A percentile compares a stretch with the other conserved stretches of the same genome.
These are phyloP conservation scores for Nematopogon swammerdamellus DNA, from an alignment of 2,888 invertebrate species.

Conservation along the genomic window DNA sequence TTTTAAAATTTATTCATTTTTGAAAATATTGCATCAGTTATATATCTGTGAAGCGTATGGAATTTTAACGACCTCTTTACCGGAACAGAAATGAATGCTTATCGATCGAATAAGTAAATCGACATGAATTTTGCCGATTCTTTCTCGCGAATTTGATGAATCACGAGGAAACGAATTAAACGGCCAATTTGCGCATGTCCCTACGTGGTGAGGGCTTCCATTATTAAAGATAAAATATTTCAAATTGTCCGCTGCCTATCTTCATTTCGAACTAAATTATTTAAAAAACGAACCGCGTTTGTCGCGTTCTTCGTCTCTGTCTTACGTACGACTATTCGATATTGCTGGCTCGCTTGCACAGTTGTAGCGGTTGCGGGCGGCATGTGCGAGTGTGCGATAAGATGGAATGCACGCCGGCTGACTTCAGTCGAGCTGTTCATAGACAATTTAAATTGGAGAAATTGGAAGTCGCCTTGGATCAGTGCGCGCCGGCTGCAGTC, in stretches of 20 bases:
- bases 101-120: no score
- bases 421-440: conserved; percentile 51
- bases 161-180: conserved; percentile 43
- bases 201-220: conserved; percentile 35
- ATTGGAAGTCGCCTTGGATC: conserved; percentile 29
- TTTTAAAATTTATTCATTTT: conserved; percentile 40
- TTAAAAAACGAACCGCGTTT: conserved; percentile 45
- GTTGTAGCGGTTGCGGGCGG: neutral
- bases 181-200: conserved; percentile 27
- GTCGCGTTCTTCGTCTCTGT: conserved; percentile 30
- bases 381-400: conserved; percentile 27
- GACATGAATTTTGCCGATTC: no score
- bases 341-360: neutral
- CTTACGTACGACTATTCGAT: conserved; percentile 19
- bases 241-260: conserved; percentile 46
- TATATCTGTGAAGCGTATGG: no score
- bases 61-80: no score
- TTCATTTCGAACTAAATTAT: conserved; percentile 51
- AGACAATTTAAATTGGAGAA: conserved; percentile 54
- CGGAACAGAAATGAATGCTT: no score
- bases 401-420: conserved; percentile 46
- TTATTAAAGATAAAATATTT: conserved; percentile 43
- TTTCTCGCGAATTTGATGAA: conserved; percentile 16
- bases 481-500: neutral
- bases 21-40: conserved; percentile 11